Evolutionary conservation across 2,113 vertebrate species (phyloP).

Genomic region (Hippocampus barbouri): DNA sequence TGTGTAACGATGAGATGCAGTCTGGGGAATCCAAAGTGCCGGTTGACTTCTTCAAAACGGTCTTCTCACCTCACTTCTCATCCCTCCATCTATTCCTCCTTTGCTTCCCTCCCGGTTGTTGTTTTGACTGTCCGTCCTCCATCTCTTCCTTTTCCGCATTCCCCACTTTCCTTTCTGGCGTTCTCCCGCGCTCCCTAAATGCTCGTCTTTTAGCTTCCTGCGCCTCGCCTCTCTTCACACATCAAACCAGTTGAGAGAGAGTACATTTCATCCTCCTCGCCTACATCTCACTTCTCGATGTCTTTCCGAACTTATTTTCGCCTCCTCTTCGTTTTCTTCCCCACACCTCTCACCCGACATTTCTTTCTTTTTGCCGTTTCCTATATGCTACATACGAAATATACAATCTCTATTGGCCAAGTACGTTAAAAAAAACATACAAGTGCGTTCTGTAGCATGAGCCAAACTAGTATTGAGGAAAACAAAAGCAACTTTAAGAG

Average conservation of each 20-base stretch:
- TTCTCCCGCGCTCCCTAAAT: conserved; percentile 7
- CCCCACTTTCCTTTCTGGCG: neutral
- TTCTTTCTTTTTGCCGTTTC: neutral
- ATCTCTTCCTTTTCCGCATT: neutral
- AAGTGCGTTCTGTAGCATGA: too few species aligned
- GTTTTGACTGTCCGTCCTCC: neutral
- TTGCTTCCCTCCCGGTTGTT: conserved; percentile 10
- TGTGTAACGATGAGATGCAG: conserved; percentile 52
- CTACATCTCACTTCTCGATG: neutral
- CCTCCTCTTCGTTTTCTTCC: neutral
- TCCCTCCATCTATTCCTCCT: conserved; percentile 9
- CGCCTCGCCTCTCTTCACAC: neutral
- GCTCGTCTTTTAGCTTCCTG: neutral
- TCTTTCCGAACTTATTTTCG: neutral
- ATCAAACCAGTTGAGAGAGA: neutral
- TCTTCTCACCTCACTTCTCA: conserved; percentile 45
- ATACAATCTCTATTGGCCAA: too few species aligned
- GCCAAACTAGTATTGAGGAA: too few species aligned
- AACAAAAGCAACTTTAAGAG: too few species aligned
- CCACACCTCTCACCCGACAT: too few species aligned
- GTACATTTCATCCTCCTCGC: neutral
- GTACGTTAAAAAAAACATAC: too few species aligned
- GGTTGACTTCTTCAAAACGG: conserved; percentile 65
- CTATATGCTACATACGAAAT: too few species aligned
- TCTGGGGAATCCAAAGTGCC: conserved; percentile 57